phyloP scores from a whole-genome alignment of 2,797 vertebrate species.

The Poecilia gillii region DNA sequence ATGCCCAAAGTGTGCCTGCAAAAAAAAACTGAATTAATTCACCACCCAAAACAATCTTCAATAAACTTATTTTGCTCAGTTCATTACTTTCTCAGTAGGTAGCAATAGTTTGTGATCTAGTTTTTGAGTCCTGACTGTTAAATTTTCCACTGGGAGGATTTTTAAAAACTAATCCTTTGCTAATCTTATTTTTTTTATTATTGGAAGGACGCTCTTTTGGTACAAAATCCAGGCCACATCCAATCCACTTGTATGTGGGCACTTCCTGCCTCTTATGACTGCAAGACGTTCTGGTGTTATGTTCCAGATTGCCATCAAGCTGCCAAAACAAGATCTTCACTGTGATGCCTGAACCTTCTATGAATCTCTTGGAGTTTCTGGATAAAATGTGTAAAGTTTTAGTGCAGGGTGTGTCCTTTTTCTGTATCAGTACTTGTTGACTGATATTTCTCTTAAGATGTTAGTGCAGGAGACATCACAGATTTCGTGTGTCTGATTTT shows the following conservation, averaged over 20 bases:
- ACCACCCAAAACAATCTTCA: background rate
- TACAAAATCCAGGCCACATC: constrained; percentile 28
- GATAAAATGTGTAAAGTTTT: constrained; percentile 48
- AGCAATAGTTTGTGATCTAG: constrained; percentile 14
- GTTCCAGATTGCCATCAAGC: constrained; percentile 42
- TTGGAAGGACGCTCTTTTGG: constrained; percentile 23
- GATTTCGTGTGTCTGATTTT: constrained; percentile 47
- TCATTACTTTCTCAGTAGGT: constrained; percentile 12
- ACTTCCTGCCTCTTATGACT: constrained; percentile 61
- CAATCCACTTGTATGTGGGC: constrained; percentile 56
- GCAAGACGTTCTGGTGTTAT: constrained; percentile 45
- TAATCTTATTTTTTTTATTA: constrained; percentile 2
- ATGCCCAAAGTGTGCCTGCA: background rate
- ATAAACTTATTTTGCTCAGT: background rate
- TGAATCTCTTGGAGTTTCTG: constrained; percentile 56
- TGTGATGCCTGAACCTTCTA: constrained; percentile 58
- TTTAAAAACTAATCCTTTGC: constrained; percentile 29
- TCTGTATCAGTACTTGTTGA: constrained; percentile 64
- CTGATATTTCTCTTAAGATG: constrained; percentile 56
- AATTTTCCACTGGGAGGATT: constrained; percentile 24
- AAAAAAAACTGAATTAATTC: background rate
- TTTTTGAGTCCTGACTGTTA: constrained; percentile 23
- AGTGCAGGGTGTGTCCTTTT: constrained; percentile 35
- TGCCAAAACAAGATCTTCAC: constrained; percentile 41
- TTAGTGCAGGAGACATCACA: constrained; percentile 63